Evolutionary conservation across 37 sponge, comb jelly and placozoan genomes (phyloP), one percentile per base, ranked within the genome.

Genomic region (Diacarnus erythraeanus): DNA sequence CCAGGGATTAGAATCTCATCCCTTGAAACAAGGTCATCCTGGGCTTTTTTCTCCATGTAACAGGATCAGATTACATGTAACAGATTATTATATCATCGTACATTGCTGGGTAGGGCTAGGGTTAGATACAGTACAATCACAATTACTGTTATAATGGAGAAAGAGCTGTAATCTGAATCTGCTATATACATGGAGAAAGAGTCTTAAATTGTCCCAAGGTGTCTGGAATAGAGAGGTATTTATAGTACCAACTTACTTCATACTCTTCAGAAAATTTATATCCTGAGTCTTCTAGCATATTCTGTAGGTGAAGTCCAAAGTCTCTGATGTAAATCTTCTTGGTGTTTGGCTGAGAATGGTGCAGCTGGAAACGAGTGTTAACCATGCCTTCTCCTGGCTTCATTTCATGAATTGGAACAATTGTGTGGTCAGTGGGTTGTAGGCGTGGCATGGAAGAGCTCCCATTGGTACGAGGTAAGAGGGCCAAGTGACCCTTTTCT

Each of bases 191-290:
- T n/a, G n/a, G n/a, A n/a, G n/a, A n/a, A n/a, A n/a, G n/a, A n/a
- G n/a, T n/a, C n/a, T n/a, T n/a, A n/a, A n/a, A n/a, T n/a, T n/a
- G n/a, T n/a, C n/a, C n/a, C n/a, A n/a, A n/a, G n/a, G n/a, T n/a
- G n/a, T n/a, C n/a, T n/a, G n/a, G n/a, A n/a, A n/a, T n/a, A n/a
- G n/a, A n/a, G n/a, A n/a, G n/a, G n/a, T n/a, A n/a, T n/a, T n/a
- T n/a, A n/a, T n/a, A n/a, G n/a, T n/a, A n/a, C 30, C 9, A 38
- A 35, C 10, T 10, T 38, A 92, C 93, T 82, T 93, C 94, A 75
- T 88, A 93, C 64, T 93, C 94, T 37, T 93, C 94, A 20, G 94
- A 89, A 63, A 93, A 93, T 47, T 88, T 89, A 73, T 77, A 93
- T 12, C 83, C 90, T 38, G 87, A 59, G 57, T 93, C 94, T 51